Evolutionary conservation across 1,140 invertebrate genomes (phyloP).

Genomic region (Apocrypta bakeri): DNA sequence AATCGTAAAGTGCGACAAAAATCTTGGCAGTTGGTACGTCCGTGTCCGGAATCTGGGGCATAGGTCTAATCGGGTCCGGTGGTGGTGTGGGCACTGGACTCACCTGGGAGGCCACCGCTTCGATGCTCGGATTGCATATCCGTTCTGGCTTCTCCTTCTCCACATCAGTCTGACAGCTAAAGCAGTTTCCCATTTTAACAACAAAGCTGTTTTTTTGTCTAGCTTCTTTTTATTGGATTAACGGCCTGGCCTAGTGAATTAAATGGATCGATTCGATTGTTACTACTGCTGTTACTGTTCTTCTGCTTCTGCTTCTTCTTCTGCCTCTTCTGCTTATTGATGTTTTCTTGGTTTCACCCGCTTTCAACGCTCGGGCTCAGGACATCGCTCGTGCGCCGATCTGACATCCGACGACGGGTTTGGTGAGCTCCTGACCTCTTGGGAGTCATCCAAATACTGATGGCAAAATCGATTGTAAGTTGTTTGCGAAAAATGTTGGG

Average conservation of each 20-base stretch:
- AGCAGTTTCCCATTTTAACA: conserved; percentile 81
- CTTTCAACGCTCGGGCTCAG: not conserved
- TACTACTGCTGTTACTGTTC: not conserved
- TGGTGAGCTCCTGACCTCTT: not conserved
- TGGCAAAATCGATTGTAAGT: not conserved
- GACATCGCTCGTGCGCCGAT: not conserved
- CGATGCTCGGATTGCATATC: conserved; percentile 78
- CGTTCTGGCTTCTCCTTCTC: conserved; percentile 79
- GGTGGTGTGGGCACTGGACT: conserved; percentile 80
- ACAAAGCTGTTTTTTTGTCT: not conserved
- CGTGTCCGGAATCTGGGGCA: conserved; percentile 78
- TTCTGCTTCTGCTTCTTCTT: not conserved
- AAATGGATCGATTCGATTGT: not conserved
- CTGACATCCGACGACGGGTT: not conserved
- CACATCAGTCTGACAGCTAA: conserved; percentile 79
- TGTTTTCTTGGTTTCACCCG: not conserved
- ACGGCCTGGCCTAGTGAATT: not conserved
- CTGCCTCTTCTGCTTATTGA: not conserved
- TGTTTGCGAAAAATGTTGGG: not conserved
- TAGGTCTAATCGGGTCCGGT: conserved; percentile 79
- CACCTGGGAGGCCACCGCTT: conserved; percentile 77
- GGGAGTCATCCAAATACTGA: not conserved
- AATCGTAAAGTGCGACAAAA: conserved; percentile 98
- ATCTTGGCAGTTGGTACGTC: conserved; percentile 85
- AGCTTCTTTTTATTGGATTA: not conserved